These are phyloP conservation scores for Philotrypesis tridentata DNA, from an alignment of 1,140 invertebrate species.

Conservation along the genomic window DNA sequence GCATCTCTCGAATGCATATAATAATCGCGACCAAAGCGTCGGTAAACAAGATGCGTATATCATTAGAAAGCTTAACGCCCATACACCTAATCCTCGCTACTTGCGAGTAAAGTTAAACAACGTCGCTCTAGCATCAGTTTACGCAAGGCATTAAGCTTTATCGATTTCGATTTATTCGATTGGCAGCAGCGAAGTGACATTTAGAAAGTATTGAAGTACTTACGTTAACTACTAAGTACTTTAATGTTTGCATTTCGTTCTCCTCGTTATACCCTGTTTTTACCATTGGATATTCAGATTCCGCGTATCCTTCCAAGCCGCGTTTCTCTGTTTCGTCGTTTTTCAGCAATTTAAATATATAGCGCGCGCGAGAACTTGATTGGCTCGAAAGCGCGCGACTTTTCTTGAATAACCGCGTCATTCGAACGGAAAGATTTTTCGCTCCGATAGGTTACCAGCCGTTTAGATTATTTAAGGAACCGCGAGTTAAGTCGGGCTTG, in stretches of 20 bases:
- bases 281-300: not conserved
- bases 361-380: too few species aligned
- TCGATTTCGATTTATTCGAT: not conserved
- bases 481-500: too few species aligned
- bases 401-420: too few species aligned
- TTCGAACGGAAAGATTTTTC: not conserved
- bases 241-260: not conserved
- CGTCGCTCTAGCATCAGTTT: not conserved
- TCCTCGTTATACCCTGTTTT: too few species aligned
- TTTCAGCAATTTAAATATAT: not conserved
- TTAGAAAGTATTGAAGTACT: not conserved
- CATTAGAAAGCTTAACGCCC: not conserved
- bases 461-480: not conserved
- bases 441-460: too few species aligned
- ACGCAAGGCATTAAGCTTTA: not conserved
- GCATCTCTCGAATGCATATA: not conserved
- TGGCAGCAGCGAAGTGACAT: not conserved
- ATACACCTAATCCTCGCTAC: not conserved
- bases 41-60: not conserved
- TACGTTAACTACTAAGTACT: not conserved
- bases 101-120: not conserved
- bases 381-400: too few species aligned
- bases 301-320: too few species aligned
- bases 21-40: not conserved
- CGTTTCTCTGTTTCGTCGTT: not conserved